A percentile compares a stretch with the other conserved stretches of the same genome.
Evolutionary conservation across 2,797 vertebrate species (phyloP).

Genomic region (Erethizon dorsatum): DNA sequence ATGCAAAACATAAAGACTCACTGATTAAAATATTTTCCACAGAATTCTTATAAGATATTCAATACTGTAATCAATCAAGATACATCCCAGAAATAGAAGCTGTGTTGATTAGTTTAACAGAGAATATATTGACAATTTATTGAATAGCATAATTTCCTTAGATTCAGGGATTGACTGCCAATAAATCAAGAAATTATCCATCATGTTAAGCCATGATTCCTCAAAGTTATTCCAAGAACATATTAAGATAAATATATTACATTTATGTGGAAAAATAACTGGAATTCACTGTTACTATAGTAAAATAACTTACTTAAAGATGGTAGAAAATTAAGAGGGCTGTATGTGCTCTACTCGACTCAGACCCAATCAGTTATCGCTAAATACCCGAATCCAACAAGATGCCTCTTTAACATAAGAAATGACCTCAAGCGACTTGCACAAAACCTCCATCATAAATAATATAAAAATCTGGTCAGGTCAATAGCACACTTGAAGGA

Average conservation of each 20-base stretch:
- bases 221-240: not conserved
- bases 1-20: not conserved
- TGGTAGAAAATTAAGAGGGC: not conserved
- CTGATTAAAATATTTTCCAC: not conserved
- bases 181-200: not conserved
- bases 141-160: not conserved
- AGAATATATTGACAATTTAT: not conserved
- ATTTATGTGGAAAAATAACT: not conserved
- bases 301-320: not conserved
- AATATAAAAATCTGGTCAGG: not conserved
- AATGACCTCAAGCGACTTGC: not conserved
- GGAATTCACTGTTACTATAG: not conserved
- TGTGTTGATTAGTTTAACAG: not conserved
- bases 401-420: not conserved
- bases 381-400: not conserved
- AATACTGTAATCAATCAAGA: not conserved
- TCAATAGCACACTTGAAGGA: not conserved
- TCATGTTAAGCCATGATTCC: not conserved
- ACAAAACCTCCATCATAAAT: not conserved
- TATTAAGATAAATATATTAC: not conserved
- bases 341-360: not conserved
- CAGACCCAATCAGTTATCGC: not conserved
- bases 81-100: not conserved
- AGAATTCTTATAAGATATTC: not conserved
- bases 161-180: not conserved